phyloP scores from a whole-genome alignment of 2,797 vertebrate species.

The Podarcis siculus region DNA sequence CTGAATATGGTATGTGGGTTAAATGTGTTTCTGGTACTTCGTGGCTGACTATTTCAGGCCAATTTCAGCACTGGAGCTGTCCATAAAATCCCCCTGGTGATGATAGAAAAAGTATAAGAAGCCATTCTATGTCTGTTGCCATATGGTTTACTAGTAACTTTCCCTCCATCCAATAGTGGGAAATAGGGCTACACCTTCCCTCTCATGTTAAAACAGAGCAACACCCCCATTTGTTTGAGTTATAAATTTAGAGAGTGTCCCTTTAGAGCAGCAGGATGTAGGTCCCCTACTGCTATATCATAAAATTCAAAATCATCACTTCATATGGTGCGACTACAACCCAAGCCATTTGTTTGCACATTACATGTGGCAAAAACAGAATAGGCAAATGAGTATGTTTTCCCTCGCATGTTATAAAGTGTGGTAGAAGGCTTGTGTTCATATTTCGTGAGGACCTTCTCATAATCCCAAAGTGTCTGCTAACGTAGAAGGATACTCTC shows the following conservation, averaged over 20 bases:
- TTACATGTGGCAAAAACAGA: not conserved
- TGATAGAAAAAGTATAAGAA: not conserved
- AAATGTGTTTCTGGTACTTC: not conserved
- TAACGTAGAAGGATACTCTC: not conserved
- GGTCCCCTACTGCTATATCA: not conserved
- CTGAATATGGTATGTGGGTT: not conserved
- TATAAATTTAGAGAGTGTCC: not conserved
- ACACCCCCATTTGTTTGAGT: not conserved
- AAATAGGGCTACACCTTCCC: not conserved
- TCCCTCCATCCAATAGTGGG: too few relatives aligned
- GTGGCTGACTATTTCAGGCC: not conserved
- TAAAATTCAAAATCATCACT: not conserved
- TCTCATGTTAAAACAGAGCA: not conserved
- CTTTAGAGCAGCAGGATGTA: not conserved
- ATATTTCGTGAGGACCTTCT: not conserved
- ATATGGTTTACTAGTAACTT: not conserved
- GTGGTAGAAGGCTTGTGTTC: not conserved
- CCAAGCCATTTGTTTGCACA: not conserved
- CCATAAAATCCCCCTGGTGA: too few relatives aligned
- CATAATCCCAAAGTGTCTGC: not conserved
- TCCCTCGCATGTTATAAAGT: not conserved
- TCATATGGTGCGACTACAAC: not conserved
- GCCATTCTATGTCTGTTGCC: not conserved
- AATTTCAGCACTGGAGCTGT: not conserved
- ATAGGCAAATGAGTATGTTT: not conserved